Percentiles rank a stretch among this genome's conserved stretches.
Evolutionary conservation across 2,888 invertebrate genomes (phyloP).

Genomic region (Ptilodon capucinus): DNA sequence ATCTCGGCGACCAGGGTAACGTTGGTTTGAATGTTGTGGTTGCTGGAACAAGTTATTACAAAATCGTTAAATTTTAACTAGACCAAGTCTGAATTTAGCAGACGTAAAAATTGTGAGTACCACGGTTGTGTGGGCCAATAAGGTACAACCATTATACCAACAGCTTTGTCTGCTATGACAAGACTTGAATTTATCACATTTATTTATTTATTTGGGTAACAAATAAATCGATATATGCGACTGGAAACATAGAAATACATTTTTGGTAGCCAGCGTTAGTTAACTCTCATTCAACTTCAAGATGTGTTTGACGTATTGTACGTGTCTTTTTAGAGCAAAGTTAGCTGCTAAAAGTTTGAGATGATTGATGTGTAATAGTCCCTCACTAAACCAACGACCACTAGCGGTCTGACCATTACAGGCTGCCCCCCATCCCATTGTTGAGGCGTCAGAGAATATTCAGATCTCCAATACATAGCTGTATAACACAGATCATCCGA

Average conservation of each 20-base stretch:
- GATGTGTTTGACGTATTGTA: not conserved
- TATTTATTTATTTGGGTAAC: slow-evolving; percentile 25
- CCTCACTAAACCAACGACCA: slow-evolving; percentile 5
- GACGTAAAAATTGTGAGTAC: slow-evolving; percentile 15
- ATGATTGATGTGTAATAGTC: too few relatives aligned
- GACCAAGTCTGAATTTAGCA: not conserved
- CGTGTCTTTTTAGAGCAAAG: slow-evolving; percentile 3
- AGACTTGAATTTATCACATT: slow-evolving; percentile 21
- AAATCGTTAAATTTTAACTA: not conserved
- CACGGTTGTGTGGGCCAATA: slow-evolving; percentile 28
- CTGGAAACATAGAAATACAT: too few relatives aligned
- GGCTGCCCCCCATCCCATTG: slow-evolving; percentile 6
- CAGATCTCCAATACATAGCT: not conserved
- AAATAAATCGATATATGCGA: slow-evolving; percentile 30
- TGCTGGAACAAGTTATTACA: not conserved
- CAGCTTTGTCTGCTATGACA: slow-evolving; percentile 25
- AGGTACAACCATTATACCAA: slow-evolving; percentile 24
- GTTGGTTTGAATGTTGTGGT: not conserved
- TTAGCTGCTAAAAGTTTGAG: slow-evolving; percentile 6
- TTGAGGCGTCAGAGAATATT: slow-evolving; percentile 9
- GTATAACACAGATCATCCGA: too few relatives aligned
- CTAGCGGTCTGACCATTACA: slow-evolving; percentile 1
- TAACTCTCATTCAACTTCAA: slow-evolving; percentile 8
- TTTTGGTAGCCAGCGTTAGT: not conserved
- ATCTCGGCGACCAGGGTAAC: slow-evolving; percentile 4